Percentiles rank a stretch among this genome's conserved stretches.
These are phyloP conservation scores for Perdita meconis DNA, from an alignment of 2,888 invertebrate species.

Conservation along the genomic window DNA sequence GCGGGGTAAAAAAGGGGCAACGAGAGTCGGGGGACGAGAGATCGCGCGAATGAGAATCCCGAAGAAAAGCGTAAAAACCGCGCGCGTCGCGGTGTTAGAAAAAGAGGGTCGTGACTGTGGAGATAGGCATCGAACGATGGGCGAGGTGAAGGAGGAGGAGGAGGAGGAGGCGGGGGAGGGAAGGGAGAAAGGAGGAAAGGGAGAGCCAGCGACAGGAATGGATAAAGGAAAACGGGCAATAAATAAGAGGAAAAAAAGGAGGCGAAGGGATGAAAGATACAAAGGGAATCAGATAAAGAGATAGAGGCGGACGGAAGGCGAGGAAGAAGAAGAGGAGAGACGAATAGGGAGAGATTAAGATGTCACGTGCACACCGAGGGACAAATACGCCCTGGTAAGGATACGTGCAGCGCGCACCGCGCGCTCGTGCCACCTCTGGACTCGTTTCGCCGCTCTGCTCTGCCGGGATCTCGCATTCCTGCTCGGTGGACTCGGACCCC, in stretches of 20 bases:
- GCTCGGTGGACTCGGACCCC: slow-evolving; percentile 22
- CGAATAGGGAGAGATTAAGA: slow-evolving; percentile 74
- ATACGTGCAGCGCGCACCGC: slow-evolving; percentile 57
- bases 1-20: slow-evolving; percentile 9
- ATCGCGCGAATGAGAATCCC: neutral
- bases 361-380: slow-evolving; percentile 76
- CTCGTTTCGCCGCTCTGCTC: slow-evolving; percentile 25
- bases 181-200: neutral
- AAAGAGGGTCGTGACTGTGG: slow-evolving; percentile 9
- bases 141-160: neutral
- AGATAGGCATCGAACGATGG: slow-evolving; percentile 23
- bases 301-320: neutral
- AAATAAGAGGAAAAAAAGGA: slow-evolving; percentile 46
- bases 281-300: slow-evolving; percentile 10
- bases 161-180: slow-evolving; percentile 5
- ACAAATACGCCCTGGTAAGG: slow-evolving; percentile 65
- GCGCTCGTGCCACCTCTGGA: slow-evolving; percentile 66
- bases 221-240: slow-evolving; percentile 30
- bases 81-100: neutral
- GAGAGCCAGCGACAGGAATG: slow-evolving; percentile 27
- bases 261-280: slow-evolving; percentile 39
- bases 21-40: slow-evolving; percentile 4
- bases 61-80: too few relatives aligned
- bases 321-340: slow-evolving; percentile 6
- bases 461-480: slow-evolving; percentile 56